phyloP scores from a whole-genome alignment of 2,113 vertebrate species.

The Ceuthmochares aereus region DNA sequence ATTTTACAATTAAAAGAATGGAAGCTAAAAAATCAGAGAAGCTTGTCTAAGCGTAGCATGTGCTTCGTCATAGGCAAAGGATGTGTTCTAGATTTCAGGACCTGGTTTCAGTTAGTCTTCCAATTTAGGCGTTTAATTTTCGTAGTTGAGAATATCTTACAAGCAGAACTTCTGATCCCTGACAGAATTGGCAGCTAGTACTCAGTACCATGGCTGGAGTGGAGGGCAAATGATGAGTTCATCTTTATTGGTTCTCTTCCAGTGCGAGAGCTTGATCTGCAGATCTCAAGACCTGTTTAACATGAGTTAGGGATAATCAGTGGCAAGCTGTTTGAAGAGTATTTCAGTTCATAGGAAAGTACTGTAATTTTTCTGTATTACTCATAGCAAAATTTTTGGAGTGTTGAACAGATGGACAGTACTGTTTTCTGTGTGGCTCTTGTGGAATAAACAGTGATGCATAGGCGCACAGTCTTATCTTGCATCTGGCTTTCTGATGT shows the following conservation, averaged over 20 bases:
- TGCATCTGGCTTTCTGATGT: conserved; percentile 32
- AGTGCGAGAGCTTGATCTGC: background rate
- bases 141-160: background rate
- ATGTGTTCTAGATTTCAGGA: background rate
- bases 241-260: background rate
- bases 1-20: background rate
- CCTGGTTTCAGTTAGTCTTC: background rate
- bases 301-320: background rate
- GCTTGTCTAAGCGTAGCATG: background rate
- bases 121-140: background rate
- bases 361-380: background rate
- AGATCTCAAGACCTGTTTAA: background rate
- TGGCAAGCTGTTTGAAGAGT: background rate
- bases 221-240: background rate
- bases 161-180: background rate
- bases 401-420: background rate
- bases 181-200: background rate
- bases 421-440: background rate
- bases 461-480: background rate
- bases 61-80: background rate
- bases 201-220: background rate
- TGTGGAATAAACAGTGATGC: background rate
- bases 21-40: background rate
- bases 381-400: background rate
- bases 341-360: background rate